A percentile compares a stretch with the other conserved stretches of the same genome.
Evolutionary conservation across 2,888 invertebrate species (phyloP).

Genomic region (Athetis lepigone): DNA sequence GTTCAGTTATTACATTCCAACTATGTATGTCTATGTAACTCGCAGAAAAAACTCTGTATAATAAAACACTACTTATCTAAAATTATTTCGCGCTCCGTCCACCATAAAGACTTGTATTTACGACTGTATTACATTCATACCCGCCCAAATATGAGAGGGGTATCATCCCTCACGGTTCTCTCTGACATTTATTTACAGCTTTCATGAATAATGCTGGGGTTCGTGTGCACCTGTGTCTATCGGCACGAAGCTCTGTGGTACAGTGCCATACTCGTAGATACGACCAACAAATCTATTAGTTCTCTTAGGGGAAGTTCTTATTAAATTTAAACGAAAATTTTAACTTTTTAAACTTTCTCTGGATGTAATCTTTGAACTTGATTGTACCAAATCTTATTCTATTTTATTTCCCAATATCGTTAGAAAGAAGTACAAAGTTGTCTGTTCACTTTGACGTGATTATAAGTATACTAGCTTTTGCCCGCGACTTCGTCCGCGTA

Average conservation of each 20-base stretch:
- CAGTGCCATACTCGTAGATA: background rate
- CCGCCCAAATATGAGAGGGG: conserved; percentile 31
- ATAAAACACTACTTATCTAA: conserved; percentile 37
- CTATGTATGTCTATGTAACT: background rate
- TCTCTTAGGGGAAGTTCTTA: background rate
- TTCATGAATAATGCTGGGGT: conserved; percentile 4
- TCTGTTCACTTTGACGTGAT: too few relatives aligned
- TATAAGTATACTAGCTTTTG: too few relatives aligned
- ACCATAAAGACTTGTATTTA: conserved; percentile 32
- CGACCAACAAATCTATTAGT: background rate
- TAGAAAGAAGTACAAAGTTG: too few relatives aligned
- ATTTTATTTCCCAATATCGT: too few relatives aligned
- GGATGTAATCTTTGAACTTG: too few relatives aligned
- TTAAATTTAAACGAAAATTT: too few relatives aligned
- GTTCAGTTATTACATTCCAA: background rate
- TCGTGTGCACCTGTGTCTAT: background rate
- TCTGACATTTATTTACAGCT: conserved; percentile 48
- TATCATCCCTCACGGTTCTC: conserved; percentile 40
- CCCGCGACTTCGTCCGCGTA: too few relatives aligned
- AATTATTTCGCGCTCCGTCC: conserved; percentile 13
- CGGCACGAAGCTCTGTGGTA: background rate
- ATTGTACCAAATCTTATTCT: too few relatives aligned
- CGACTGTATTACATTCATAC: conserved; percentile 35
- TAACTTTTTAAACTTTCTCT: too few relatives aligned
- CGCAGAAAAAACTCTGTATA: conserved; percentile 9